These are phyloP conservation scores for Falco punctatus DNA, from an alignment of 2,113 vertebrate species.

Conservation along the genomic window DNA sequence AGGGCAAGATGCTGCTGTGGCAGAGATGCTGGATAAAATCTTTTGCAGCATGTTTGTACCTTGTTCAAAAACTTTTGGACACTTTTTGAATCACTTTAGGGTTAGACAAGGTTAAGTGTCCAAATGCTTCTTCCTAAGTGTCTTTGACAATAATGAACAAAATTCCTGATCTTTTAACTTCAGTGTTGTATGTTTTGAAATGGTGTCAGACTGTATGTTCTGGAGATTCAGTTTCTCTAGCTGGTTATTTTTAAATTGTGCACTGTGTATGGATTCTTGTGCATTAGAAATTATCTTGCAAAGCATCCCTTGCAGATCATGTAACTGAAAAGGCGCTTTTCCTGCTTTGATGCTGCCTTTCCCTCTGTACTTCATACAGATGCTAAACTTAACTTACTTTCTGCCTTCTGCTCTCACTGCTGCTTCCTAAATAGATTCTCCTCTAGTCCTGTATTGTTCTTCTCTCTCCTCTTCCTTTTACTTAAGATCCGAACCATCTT, in stretches of 20 bases:
- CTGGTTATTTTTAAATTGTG: conserved; percentile 17
- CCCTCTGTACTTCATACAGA: background rate
- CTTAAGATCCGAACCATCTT: background rate
- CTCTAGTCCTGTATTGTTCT: background rate
- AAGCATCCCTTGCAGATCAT: background rate
- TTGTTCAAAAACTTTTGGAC: background rate
- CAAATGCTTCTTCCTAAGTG: background rate
- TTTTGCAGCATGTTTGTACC: background rate
- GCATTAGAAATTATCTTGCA: background rate
- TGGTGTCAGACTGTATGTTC: background rate
- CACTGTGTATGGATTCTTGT: background rate
- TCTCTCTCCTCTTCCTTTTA: background rate
- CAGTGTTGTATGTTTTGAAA: background rate
- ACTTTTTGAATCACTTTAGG: background rate
- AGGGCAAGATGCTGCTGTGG: background rate
- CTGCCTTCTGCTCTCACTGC: background rate
- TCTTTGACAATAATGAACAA: background rate
- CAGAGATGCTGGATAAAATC: background rate
- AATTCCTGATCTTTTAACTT: background rate
- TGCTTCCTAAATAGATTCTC: background rate
- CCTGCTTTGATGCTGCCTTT: conserved; percentile 4
- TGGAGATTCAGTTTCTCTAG: background rate
- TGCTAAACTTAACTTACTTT: background rate
- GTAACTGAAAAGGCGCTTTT: background rate
- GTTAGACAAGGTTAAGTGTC: background rate